Percentiles rank a stretch among this genome's conserved stretches.
Conservation (phyloP, 2,113 vertebrate species). For the Prolemur simus region DNA sequence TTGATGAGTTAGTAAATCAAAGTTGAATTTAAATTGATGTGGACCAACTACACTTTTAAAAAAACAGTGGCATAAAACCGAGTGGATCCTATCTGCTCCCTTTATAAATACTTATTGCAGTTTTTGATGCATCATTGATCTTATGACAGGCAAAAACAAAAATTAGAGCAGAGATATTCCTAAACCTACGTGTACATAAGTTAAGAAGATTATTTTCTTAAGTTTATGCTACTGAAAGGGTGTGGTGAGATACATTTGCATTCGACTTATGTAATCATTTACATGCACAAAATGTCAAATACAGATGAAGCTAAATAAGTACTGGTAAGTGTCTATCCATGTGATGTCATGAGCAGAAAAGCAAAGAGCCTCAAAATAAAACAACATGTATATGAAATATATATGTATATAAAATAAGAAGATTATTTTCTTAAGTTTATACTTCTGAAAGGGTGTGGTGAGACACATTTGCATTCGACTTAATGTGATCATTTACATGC, state of each 20-base stretch:
- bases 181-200: not conserved
- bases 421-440: not conserved
- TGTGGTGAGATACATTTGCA: not conserved
- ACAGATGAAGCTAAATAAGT: not conserved
- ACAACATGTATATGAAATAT: no score
- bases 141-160: not conserved
- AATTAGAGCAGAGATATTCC: not conserved
- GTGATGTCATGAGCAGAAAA: not conserved
- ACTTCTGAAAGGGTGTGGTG: not conserved
- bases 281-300: not conserved
- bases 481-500: not conserved
- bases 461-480: not conserved
- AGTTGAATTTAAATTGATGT: slow-evolving; percentile 63
- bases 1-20: slow-evolving; percentile 70
- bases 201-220: not conserved
- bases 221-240: not conserved
- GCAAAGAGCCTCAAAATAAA: not conserved
- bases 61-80: slow-evolving; percentile 17
- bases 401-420: not conserved
- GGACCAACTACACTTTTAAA: slow-evolving; percentile 58
- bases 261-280: not conserved
- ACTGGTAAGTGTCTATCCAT: not conserved
- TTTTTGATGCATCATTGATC: not conserved
- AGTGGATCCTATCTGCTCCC: slow-evolving; percentile 24
- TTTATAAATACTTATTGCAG: slow-evolving; percentile 22